A percentile compares a stretch with the other conserved stretches of the same genome.
Conservation (phyloP, 2,888 invertebrate species). For the Eristalis intricaria region DNA sequence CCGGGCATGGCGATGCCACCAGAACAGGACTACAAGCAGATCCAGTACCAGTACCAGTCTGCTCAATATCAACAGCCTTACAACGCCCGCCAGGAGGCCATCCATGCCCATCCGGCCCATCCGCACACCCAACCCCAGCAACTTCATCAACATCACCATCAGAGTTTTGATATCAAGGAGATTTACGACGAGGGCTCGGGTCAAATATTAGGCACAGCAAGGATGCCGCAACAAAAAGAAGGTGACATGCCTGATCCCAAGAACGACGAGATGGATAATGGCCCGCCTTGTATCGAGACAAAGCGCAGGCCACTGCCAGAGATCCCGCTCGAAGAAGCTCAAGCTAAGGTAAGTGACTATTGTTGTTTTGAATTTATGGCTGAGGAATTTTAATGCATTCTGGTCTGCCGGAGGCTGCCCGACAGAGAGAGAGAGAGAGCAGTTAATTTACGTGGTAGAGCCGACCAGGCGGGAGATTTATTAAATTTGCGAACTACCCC, state of each 20-base stretch:
- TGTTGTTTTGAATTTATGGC: constrained; percentile 46
- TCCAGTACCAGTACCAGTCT: constrained; percentile 53
- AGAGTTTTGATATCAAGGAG: constrained; percentile 43
- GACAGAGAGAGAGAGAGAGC: not conserved
- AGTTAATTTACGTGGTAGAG: constrained; percentile 34
- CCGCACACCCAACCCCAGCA: not conserved
- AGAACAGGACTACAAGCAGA: constrained; percentile 56
- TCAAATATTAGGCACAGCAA: constrained; percentile 42
- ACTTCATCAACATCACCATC: constrained; percentile 47
- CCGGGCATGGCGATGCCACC: constrained; percentile 29
- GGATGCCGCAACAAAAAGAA: constrained; percentile 26
- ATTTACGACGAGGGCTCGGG: constrained; percentile 54
- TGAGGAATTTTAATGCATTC: constrained; percentile 41
- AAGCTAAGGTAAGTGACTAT: constrained; percentile 66
- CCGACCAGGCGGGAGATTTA: constrained; percentile 28
- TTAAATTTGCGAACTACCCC: constrained; percentile 26
- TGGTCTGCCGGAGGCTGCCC: constrained; percentile 2
- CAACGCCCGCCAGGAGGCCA: constrained; percentile 39
- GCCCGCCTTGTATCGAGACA: constrained; percentile 31
- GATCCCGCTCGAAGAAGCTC: constrained; percentile 60
- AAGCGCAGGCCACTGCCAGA: constrained; percentile 72
- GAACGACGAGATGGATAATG: not conserved
- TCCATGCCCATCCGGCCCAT: no score
- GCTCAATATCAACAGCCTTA: constrained; percentile 61
- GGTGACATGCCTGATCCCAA: not conserved